Evolutionary conservation across 2,113 vertebrate genomes (phyloP), one percentile per base, ranked within the genome.

Genomic region (Morone saxatilis): DNA sequence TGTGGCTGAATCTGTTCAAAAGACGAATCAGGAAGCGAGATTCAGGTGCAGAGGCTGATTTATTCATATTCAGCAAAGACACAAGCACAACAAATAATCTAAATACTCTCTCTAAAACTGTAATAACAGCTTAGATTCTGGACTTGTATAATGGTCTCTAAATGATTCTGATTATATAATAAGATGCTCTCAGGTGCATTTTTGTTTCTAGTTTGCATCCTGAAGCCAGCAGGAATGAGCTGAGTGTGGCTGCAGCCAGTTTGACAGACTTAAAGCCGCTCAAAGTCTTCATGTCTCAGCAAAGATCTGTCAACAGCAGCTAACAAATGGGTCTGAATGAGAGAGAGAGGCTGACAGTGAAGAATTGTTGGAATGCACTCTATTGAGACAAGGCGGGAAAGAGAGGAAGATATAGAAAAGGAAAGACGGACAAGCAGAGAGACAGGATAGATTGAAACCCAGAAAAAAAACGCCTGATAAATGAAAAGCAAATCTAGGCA

Each of bases 341-440:
- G 83, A 72, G 47, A 67, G 80, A 85, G 57, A 57, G 65, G 54
- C 76, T 87, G 93, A 92, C 89, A 87, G 86, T 2, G 38, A 92
- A 80, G 90, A 92, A 93, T 92, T 85, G 76, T 31, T 87, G 93
- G 93, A 94, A 93, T 93, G 89, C 76, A 67, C 76, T 90, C 79
- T 54, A 67, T 40, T 53, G 77, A 87, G 74, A 84, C 68, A 51
- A 76, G 78, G 86, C 73, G 1, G 3, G 36, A 66, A 12, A 50
- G 56, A 83, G 76, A 69, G 50, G 63, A 43, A 25, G 59, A 71
- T 38, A 63, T 47, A 53, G 47, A 66, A 71, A 22, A 74, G 13
- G 6, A 38, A 68, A 66, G 4, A 78, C 6, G 62, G 67, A 63
- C 6, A 38, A 40, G n/a, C 47, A 62, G 48, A 86, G 43, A 3